Evolutionary conservation across 2,888 invertebrate genomes (phyloP).

Genomic region (Acrocyrtus sp.): DNA sequence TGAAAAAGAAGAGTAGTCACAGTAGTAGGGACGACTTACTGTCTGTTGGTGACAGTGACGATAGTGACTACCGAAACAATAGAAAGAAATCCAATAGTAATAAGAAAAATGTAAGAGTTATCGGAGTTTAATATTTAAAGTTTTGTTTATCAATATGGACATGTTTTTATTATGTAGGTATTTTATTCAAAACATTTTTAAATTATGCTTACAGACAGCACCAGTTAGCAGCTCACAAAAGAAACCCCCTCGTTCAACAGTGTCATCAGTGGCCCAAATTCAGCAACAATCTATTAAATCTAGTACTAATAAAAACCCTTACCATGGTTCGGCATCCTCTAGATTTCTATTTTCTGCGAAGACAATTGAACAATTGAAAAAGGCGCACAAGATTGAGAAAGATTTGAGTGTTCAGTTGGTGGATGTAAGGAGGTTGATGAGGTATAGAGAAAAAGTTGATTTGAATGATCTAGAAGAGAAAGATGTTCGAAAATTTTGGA

Average conservation of each 20-base stretch:
- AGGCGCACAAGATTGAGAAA: neutral
- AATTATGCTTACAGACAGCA: no score
- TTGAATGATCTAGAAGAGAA: slow-evolving; percentile 4
- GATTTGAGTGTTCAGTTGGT: neutral
- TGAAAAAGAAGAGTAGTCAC: neutral
- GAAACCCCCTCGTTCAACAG: neutral
- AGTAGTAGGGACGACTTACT: neutral
- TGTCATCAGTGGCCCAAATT: no score
- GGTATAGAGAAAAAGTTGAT: neutral
- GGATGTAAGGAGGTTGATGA: slow-evolving; percentile 8
- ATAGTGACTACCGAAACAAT: no score
- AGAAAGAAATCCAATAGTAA: neutral
- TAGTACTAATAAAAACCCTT: no score
- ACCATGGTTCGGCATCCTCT: slow-evolving; percentile 15
- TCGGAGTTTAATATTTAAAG: neutral
- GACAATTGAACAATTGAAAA: slow-evolving; percentile 8
- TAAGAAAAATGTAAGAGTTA: neutral
- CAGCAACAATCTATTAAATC: no score
- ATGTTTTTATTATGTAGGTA: no score
- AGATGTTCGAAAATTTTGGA: slow-evolving; percentile 10
- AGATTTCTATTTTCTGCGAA: slow-evolving; percentile 5
- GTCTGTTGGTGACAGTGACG: neutral
- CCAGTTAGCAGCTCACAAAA: no score
- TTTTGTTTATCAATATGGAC: no score
- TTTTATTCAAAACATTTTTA: no score